Percentiles rank a stretch among this genome's conserved stretches.
phyloP scores from a whole-genome alignment of 2,888 invertebrate species.

The Tortricodes alternella region DNA sequence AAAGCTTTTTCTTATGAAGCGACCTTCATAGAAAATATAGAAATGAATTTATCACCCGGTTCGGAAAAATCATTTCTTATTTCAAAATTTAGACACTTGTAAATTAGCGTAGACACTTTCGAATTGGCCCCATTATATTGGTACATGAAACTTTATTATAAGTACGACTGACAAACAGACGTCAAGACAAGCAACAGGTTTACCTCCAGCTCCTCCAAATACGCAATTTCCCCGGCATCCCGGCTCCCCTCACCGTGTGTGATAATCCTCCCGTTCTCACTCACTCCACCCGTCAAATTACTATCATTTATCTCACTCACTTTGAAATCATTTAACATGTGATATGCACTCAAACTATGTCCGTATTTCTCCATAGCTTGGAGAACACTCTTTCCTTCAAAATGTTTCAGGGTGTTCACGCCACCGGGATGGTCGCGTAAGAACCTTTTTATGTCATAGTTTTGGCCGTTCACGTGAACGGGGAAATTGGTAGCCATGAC shows the following conservation, averaged over 20 bases:
- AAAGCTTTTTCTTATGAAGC: no score
- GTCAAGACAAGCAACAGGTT: no score
- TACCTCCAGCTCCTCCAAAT: conserved; percentile 74
- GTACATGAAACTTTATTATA: no score
- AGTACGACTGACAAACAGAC: no score
- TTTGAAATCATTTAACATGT: conserved; percentile 85
- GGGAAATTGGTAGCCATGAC: conserved; percentile 54
- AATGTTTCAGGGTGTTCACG: conserved; percentile 83
- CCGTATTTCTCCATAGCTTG: conserved; percentile 79
- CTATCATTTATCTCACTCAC: conserved; percentile 72
- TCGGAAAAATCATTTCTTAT: no score
- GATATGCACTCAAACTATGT: conserved; percentile 85
- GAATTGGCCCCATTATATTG: no score
- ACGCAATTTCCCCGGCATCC: conserved; percentile 58
- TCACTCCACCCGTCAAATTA: conserved; percentile 64
- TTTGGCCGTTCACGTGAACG: conserved; percentile 67
- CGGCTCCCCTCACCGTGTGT: conserved; percentile 57
- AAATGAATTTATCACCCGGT: no score
- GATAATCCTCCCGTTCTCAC: conserved; percentile 67
- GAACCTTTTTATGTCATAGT: conserved; percentile 86
- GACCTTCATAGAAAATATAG: no score
- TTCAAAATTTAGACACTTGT: no score
- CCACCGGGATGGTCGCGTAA: conserved; percentile 90
- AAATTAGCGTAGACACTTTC: no score
- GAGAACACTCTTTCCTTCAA: conserved; percentile 78